A percentile compares a stretch with the other conserved stretches of the same genome.
phyloP scores from a whole-genome alignment of 2,888 invertebrate genomes.

The Heliconius ismenius region DNA sequence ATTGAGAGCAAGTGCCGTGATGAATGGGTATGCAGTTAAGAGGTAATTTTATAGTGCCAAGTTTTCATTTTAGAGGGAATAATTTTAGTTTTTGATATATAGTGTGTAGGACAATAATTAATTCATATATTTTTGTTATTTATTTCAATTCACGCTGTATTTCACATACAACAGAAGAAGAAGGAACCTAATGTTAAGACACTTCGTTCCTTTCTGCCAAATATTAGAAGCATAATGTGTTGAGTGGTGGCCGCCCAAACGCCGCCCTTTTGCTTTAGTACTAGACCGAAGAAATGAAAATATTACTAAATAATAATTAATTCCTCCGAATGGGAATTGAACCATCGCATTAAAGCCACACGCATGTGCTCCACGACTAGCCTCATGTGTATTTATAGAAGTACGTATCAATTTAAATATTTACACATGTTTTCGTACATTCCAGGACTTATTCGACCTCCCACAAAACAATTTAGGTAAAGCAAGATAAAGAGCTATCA shows the following conservation, averaged over 20 bases:
- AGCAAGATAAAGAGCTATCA: slow-evolving; percentile 10
- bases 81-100: background rate
- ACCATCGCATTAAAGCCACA: background rate
- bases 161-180: background rate
- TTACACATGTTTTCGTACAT: too few relatives aligned
- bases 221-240: background rate
- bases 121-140: background rate
- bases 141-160: background rate
- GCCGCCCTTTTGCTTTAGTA: background rate
- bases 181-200: background rate
- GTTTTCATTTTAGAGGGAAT: background rate
- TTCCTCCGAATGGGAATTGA: background rate
- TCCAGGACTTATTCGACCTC: background rate
- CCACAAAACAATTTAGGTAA: background rate
- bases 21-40: slow-evolving; percentile 29
- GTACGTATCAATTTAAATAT: too few relatives aligned
- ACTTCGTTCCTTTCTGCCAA: background rate
- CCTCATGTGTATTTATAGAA: too few relatives aligned
- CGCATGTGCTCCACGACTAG: too few relatives aligned
- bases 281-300: background rate
- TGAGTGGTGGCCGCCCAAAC: background rate
- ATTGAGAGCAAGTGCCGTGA: slow-evolving; percentile 40
- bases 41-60: slow-evolving; percentile 23
- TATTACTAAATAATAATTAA: background rate
- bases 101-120: background rate